Percentiles rank a stretch among this genome's conserved stretches.
Conservation (phyloP, 1,140 invertebrate species). For the Drosophila yakuba region DNA sequence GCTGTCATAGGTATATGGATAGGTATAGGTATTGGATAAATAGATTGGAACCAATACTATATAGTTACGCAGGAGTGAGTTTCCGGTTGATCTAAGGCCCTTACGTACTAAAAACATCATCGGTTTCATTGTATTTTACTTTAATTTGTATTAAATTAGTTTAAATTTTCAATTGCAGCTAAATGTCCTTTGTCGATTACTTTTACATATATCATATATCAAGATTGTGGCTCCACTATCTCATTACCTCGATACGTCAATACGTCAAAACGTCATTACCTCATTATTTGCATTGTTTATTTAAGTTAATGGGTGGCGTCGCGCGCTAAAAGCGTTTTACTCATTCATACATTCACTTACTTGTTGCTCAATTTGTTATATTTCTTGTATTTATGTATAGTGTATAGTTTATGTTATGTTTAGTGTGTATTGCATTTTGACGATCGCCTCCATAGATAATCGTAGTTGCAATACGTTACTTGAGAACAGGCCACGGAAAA, state of each 20-base stretch:
- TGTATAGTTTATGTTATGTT: slow-evolving; percentile 2
- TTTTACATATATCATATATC: slow-evolving; percentile 62
- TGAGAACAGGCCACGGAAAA: slow-evolving; percentile 49
- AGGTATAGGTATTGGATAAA: background rate
- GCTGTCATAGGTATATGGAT: background rate
- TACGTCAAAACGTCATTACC: background rate
- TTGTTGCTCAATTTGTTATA: slow-evolving; percentile 3
- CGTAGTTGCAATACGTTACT: slow-evolving; percentile 47
- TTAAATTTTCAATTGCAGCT: slow-evolving; percentile 77
- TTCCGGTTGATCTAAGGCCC: slow-evolving; percentile 32
- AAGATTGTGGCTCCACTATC: slow-evolving; percentile 14
- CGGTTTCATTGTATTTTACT: slow-evolving; percentile 10
- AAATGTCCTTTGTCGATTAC: slow-evolving; percentile 67
- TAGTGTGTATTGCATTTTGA: slow-evolving; percentile 47
- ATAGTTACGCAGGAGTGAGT: slow-evolving; percentile 24
- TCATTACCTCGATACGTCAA: background rate
- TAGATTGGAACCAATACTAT: slow-evolving; percentile 16
- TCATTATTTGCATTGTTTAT: slow-evolving; percentile 19
- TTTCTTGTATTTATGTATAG: slow-evolving; percentile 12
- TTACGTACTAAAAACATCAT: slow-evolving; percentile 30
- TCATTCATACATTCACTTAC: slow-evolving; percentile 21
- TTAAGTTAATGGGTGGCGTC: slow-evolving; percentile 74
- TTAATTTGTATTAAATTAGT: slow-evolving; percentile 57
- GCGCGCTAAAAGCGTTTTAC: slow-evolving; percentile 70
- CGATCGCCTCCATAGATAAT: slow-evolving; percentile 36